phyloP scores from a whole-genome alignment of 1,140 invertebrate genomes.

The Dryas iulia region DNA sequence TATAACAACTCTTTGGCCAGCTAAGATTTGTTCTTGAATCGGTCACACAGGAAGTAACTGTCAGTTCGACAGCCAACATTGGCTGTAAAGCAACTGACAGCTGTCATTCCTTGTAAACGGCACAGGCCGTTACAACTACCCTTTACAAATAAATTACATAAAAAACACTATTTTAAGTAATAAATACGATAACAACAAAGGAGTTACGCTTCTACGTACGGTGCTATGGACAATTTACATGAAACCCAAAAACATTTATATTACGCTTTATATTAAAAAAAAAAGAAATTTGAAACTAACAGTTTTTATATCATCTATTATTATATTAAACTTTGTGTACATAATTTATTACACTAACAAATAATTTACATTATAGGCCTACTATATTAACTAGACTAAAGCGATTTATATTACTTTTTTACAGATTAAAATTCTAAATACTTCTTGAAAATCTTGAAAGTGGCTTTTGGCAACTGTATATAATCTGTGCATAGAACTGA shows the following conservation, averaged over 20 bases:
- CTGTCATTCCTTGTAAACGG: conserved; percentile 14
- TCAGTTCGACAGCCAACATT: not conserved
- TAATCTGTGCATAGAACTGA: conserved; percentile 25
- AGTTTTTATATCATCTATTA: not conserved
- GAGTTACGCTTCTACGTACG: conserved; percentile 47
- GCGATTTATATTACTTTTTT: conserved; percentile 3
- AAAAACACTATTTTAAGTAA: conserved; percentile 70
- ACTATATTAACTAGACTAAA: not conserved
- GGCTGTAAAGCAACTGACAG: too few species aligned
- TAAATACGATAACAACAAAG: conserved; percentile 71
- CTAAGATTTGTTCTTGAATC: not conserved
- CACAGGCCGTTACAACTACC: conserved; percentile 54
- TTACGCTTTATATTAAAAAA: not conserved
- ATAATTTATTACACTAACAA: not conserved
- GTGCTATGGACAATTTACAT: conserved; percentile 20
- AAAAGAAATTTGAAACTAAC: not conserved
- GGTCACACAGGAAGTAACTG: too few species aligned
- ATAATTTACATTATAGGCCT: conserved; percentile 4
- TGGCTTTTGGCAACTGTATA: conserved; percentile 10
- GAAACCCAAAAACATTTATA: conserved; percentile 10
- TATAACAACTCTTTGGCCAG: not conserved
- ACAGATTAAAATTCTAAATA: conserved; percentile 1
- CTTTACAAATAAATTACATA: conserved; percentile 74
- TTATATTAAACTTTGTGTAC: not conserved
- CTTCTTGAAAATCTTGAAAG: not conserved